A percentile compares a stretch with the other conserved stretches of the same genome.
phyloP scores from a whole-genome alignment of 2,888 invertebrate genomes.

The Hirtodrosophila trivittata region DNA sequence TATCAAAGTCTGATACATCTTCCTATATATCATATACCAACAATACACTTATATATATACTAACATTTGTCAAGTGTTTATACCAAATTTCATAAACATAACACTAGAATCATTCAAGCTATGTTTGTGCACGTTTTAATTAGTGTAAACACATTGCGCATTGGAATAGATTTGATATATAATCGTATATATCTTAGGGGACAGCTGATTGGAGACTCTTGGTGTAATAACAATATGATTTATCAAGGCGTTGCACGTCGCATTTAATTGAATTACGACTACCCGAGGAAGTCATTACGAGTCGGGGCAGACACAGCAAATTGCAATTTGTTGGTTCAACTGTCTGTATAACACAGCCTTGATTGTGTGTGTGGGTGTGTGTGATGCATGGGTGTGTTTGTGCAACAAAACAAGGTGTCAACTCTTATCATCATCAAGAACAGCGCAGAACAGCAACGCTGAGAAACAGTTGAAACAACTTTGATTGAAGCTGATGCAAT shows the following conservation, averaged over 20 bases:
- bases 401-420: conserved; percentile 32
- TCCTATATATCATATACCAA: no score
- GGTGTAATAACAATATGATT: conserved; percentile 38
- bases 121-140: background rate
- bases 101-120: no score
- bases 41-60: no score
- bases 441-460: background rate
- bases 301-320: conserved; percentile 19
- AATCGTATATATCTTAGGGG: conserved; percentile 2
- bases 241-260: conserved; percentile 40
- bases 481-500: conserved; percentile 42
- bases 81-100: no score
- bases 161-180: background rate
- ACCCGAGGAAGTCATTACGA: conserved; percentile 34
- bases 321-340: conserved; percentile 27
- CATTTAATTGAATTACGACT: conserved; percentile 54
- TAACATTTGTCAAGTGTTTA: no score
- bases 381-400: conserved; percentile 11
- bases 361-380: background rate
- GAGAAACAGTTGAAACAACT: conserved; percentile 13
- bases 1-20: no score
- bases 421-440: conserved; percentile 25
- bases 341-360: background rate
- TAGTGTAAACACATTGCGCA: conserved; percentile 11
- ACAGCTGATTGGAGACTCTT: conserved; percentile 9